Conservation (phyloP, 2,888 invertebrate genomes). For the Onchidella celtica region DNA sequence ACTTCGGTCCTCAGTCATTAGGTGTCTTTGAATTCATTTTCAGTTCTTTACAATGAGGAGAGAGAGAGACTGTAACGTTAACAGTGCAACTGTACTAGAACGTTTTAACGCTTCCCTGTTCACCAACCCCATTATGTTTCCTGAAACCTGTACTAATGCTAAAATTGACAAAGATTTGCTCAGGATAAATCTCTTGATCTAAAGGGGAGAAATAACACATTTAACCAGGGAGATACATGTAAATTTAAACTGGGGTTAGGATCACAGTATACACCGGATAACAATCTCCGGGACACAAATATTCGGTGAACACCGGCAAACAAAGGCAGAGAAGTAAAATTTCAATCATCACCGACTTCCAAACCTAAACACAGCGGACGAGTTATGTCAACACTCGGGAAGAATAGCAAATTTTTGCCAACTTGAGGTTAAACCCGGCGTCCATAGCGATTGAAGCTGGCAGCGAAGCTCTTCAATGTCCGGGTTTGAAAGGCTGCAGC, state of each 20-base stretch:
- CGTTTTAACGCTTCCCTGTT: no score
- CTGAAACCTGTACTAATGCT: not conserved
- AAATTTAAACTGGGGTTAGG: not conserved
- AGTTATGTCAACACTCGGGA: slow-evolving; percentile 22
- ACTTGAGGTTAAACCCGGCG: slow-evolving; percentile 32
- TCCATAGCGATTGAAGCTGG: slow-evolving; percentile 29
- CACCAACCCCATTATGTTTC: not conserved
- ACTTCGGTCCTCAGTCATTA: no score
- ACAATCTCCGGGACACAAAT: slow-evolving; percentile 17
- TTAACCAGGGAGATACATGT: not conserved
- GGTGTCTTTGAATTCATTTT: no score
- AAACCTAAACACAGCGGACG: slow-evolving; percentile 37
- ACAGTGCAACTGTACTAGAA: no score
- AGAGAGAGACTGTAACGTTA: no score
- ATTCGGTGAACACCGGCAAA: slow-evolving; percentile 8
- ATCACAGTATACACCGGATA: slow-evolving; percentile 4
- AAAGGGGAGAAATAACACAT: not conserved
- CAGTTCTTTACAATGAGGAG: no score
- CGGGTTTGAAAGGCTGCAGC: not conserved
- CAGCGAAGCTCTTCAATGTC: slow-evolving; percentile 9
- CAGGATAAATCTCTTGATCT: slow-evolving; percentile 4
- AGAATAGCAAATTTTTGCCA: slow-evolving; percentile 44
- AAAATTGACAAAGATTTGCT: slow-evolving; percentile 3
- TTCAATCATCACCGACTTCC: slow-evolving; percentile 44
- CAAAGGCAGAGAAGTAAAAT: slow-evolving; percentile 41